phyloP scores from a whole-genome alignment of 2,113 vertebrate genomes.

The Oostethus manadensis region DNA sequence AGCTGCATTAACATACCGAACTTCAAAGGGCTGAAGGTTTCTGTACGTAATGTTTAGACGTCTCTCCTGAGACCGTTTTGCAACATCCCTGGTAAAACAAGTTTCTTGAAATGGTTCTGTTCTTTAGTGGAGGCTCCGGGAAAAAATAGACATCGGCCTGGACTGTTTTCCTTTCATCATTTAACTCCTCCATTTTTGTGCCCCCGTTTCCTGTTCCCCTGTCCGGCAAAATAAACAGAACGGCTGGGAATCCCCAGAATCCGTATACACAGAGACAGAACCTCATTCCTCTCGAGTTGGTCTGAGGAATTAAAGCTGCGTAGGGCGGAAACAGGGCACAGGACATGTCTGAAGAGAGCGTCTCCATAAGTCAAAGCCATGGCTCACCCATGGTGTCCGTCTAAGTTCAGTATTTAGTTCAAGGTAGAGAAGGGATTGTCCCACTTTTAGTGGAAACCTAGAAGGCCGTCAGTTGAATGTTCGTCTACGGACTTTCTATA shows the following conservation, averaged over 20 bases:
- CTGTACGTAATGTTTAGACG: too few relatives aligned
- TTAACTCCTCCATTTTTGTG: slow-evolving; percentile 59
- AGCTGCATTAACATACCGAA: too few relatives aligned
- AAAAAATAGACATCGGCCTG: slow-evolving; percentile 44
- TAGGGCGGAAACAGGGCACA: slow-evolving; percentile 15
- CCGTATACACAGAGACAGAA: slow-evolving; percentile 12
- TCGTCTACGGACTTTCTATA: too few relatives aligned
- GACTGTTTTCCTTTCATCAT: slow-evolving; percentile 54
- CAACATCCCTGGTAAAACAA: too few relatives aligned
- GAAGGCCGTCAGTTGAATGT: too few relatives aligned
- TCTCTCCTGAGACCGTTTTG: too few relatives aligned
- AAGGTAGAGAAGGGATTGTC: not conserved
- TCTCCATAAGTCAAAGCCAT: not conserved
- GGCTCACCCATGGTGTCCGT: not conserved
- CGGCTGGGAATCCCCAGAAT: slow-evolving; percentile 50
- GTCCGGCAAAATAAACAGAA: slow-evolving; percentile 53
- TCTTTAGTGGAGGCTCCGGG: not conserved
- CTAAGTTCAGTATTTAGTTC: not conserved
- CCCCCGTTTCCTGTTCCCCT: slow-evolving; percentile 51
- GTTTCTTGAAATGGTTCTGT: slow-evolving; percentile 5
- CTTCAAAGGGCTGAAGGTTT: too few relatives aligned
- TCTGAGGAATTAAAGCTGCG: slow-evolving; percentile 11
- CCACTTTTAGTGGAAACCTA: not conserved
- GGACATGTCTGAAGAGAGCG: slow-evolving; percentile 1
- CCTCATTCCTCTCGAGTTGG: slow-evolving; percentile 16